A percentile compares a stretch with the other conserved stretches of the same genome.
Evolutionary conservation across 2,113 vertebrate species (phyloP).

Genomic region (Dasyornis broadbenti): DNA sequence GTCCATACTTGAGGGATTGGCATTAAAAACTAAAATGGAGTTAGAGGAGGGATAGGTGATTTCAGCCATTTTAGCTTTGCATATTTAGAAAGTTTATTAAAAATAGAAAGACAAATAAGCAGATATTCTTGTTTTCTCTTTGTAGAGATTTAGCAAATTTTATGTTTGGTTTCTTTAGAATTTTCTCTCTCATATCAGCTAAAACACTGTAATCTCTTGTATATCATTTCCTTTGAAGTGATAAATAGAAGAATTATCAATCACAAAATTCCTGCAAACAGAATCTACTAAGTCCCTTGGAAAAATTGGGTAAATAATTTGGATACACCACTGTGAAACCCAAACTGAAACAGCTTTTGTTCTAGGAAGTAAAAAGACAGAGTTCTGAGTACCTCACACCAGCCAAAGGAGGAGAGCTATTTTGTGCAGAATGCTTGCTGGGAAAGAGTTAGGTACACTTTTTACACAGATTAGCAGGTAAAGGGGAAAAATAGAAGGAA

Average conservation of each 20-base stretch:
- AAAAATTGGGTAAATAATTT: not conserved
- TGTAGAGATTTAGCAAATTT: not conserved
- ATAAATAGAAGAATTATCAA: not conserved
- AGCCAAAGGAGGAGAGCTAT: not conserved
- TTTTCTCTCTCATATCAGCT: not conserved
- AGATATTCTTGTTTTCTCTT: not conserved
- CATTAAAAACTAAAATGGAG: not conserved
- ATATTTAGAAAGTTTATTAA: not conserved
- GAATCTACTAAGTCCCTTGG: not conserved
- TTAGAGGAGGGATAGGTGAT: not conserved
- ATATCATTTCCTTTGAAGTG: not conserved
- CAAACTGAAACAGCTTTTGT: not conserved
- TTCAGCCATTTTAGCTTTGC: not conserved
- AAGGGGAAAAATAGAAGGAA: not conserved
- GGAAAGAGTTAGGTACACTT: not conserved
- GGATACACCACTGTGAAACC: not conserved
- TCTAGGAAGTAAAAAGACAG: not conserved
- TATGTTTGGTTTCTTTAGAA: not conserved
- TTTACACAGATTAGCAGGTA: not conserved
- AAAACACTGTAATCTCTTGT: not conserved
- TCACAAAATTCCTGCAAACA: not conserved
- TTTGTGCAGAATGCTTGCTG: not conserved
- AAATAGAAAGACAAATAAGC: not conserved
- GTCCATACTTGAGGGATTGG: not conserved
- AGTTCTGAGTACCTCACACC: not conserved